Evolutionary conservation across 2,797 vertebrate genomes (phyloP), one percentile per base, ranked within the genome.

Genomic region (Sebastes taczanowskii): DNA sequence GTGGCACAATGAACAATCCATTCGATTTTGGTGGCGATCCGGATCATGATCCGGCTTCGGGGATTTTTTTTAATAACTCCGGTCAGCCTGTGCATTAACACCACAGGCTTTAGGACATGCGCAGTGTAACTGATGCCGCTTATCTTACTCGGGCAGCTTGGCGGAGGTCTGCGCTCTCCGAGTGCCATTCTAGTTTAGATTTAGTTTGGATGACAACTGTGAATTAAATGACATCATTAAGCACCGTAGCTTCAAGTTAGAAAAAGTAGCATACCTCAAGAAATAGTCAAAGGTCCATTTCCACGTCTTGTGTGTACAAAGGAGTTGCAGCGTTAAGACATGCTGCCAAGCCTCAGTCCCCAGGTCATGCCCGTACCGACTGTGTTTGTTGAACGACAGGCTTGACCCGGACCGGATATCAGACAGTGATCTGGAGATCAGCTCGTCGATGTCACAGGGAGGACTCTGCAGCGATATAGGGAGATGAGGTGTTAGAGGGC

Each of bases 301-400:
- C 99, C 99, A 99, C 52, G 95, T 96, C 84, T 96, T 95, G 56
- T 96, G 95, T 77, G 94, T 91, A 86, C 98, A 99, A 23, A 99
- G 94, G 4, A 99, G 95, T 18, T 97, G 97, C 70, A 99, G 80
- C 4, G 97, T 95, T 82, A 96, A 97, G 68, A 99, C 75, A 11
- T 93, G 95, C 71, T 98, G 96, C 99, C 98, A 99, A 1, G 96
- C 94, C 70, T 87, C 79, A 11, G 95, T 86, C 71, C 94, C 96
- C 58, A 99, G 92, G 84, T 98, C 97, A 52, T 96, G 93, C 18
- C 99, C 98, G 1, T 96, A 95, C 3, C 91, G 95, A 46, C 94
- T 92, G 72, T 96, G 97, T 13, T 85, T 71, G 2, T 93, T 94
- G 89, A 99, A 97, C 80, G 94, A 93, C 87, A 96, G 92, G 83